A percentile compares a stretch with the other conserved stretches of the same genome.
These are phyloP conservation scores for Stramonita haemastoma DNA, from an alignment of 2,888 invertebrate species.

Conservation along the genomic window DNA sequence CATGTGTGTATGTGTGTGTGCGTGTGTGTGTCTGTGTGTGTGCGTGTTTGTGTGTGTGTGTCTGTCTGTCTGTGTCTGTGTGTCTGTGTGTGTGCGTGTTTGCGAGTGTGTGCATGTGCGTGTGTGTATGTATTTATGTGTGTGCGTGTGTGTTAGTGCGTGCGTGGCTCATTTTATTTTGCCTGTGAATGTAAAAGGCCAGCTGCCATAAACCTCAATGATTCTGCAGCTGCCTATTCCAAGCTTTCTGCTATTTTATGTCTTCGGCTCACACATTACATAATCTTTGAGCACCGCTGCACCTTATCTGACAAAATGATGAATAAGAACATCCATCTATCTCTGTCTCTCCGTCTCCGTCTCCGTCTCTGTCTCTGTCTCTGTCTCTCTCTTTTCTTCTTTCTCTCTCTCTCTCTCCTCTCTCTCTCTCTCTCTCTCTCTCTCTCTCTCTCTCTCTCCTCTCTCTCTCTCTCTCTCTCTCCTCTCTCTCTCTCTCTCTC, in stretches of 20 bases:
- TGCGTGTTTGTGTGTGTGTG: background rate
- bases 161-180: too few species aligned
- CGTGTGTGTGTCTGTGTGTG: conserved; percentile 3
- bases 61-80: background rate
- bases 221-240: too few species aligned
- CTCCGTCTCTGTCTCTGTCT: background rate
- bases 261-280: too few species aligned
- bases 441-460: background rate
- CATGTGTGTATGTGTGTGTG: background rate
- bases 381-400: background rate
- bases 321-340: background rate
- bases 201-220: too few species aligned
- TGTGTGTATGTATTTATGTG: background rate
- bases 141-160: background rate
- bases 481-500: too few species aligned
- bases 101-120: background rate
- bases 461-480: background rate
- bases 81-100: background rate
- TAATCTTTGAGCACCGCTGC: too few species aligned
- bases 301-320: background rate
- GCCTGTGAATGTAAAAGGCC: too few species aligned
- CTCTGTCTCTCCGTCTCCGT: background rate
- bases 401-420: background rate
- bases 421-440: background rate
- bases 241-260: too few species aligned